Base-by-base conservation (phyloP, 2,797 vertebrate species). In the Syngnathus acus region DNA sequence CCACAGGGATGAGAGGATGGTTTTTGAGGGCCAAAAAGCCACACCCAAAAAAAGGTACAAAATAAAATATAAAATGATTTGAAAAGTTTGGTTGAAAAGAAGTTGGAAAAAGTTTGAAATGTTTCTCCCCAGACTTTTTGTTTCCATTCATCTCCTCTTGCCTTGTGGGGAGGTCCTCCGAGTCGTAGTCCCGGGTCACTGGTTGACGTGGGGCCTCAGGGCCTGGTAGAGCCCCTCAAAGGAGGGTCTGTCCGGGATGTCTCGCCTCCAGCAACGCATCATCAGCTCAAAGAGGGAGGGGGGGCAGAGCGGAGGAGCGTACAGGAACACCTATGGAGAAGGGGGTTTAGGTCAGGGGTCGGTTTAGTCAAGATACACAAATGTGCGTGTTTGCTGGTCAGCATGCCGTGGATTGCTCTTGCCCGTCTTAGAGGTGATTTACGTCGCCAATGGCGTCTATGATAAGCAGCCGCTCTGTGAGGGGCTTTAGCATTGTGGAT, bases 261-360 rank as follows among this genome's bases (percentile, higher is more conserved):
- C 90, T 3, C 93, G 90, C 62, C 86, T 88, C 93, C 93, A 94
- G 40, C 93, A 94, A 54, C 84, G 86, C 91, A 94, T 91, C 93
- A 94, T 93, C 74, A 93, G 79, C 78, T 93, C 91, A 37, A 93
- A 94, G 68, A 93, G 89, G 39, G 90, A 90, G 2, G 90, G 87
- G 0, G 93, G 92, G 69, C 93, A 94, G 66, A 93, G 89, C 0
- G 90, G 90, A 0, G 93, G 92, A 40, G 87, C 87, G 0, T 91
- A 92, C 43, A 94, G 92, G 74, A 64, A 64, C 26, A 64, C 48
- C 32, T 64, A 14, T 40, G 2, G 19, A n/a, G 59, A 61, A 9
- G 37, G 32, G 19, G 57, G 16, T 9, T 19, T 8, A 17, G 32
- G 60, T 8, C 11, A 43, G 32, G 39, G 5, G 9, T 13, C 1